Conservation (phyloP, 1,140 invertebrate genomes). For the Platyscapa corneri region DNA sequence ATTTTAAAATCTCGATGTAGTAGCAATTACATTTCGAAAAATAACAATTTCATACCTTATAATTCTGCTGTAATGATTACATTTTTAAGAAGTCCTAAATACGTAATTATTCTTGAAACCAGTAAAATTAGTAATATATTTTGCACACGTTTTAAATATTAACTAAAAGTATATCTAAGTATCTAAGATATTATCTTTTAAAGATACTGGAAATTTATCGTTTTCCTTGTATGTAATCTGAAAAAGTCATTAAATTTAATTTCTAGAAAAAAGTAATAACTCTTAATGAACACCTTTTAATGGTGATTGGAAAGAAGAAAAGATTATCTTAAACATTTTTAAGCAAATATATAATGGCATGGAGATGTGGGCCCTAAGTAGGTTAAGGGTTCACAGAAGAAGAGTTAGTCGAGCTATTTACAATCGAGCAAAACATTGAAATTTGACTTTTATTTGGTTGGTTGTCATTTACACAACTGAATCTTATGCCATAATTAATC, state of each 20-base stretch:
- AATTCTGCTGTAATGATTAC: background rate
- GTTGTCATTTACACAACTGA: background rate
- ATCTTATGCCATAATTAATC: background rate
- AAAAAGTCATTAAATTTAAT: background rate
- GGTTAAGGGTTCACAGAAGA: conserved; percentile 2
- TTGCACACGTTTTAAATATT: background rate
- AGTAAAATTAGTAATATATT: background rate
- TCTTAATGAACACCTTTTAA: background rate
- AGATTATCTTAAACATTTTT: background rate
- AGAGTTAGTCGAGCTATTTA: background rate
- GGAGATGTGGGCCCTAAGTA: background rate
- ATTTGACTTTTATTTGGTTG: background rate
- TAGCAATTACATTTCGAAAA: background rate
- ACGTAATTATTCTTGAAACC: background rate
- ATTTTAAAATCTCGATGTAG: background rate
- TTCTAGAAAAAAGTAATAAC: background rate
- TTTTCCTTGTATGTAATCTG: background rate
- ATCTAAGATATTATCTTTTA: background rate
- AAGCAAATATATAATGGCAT: conserved; percentile 5
- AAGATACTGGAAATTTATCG: background rate
- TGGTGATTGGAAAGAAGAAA: background rate
- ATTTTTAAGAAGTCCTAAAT: background rate
- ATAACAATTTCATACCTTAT: background rate
- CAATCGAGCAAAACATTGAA: background rate
- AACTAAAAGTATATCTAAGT: background rate